Conservation (phyloP, 2,113 vertebrate species). For the Ophthalmotilapia sp. region DNA sequence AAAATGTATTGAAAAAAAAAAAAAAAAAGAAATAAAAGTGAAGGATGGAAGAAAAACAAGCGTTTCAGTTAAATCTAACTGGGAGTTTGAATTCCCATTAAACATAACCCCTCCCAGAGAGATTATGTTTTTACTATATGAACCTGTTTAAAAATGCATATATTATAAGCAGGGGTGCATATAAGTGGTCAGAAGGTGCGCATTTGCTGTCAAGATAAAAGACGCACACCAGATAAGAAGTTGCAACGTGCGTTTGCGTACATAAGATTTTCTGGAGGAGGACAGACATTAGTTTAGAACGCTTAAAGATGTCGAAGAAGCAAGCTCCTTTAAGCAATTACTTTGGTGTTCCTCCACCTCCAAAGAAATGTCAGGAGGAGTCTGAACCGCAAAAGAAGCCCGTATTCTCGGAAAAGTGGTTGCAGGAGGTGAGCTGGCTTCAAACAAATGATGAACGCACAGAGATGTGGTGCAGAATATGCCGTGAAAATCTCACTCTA, state of each 20-base stretch:
- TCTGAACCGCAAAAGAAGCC: rapidly evolving
- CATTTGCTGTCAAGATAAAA: not conserved
- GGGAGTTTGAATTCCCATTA: not conserved
- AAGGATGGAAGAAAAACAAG: not conserved
- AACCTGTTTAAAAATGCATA: not conserved
- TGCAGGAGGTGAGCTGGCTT: not conserved
- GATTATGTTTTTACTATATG: not conserved
- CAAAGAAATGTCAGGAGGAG: not conserved
- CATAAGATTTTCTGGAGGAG: not conserved
- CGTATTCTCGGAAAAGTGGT: not conserved
- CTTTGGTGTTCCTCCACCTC: not conserved
- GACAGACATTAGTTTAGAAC: not conserved
- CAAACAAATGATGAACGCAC: not conserved
- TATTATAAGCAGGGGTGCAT: not conserved
- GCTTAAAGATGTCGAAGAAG: rapidly evolving
- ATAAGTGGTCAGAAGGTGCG: rapidly evolving
- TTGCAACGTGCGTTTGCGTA: rapidly evolving
- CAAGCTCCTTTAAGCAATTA: not conserved
- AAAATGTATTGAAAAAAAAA: too few species aligned
- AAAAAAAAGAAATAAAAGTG: not conserved
- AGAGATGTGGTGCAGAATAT: not conserved
- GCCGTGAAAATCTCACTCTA: rapidly evolving
- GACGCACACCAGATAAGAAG: not conserved
- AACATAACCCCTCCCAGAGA: not conserved
- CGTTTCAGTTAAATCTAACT: not conserved